Evolutionary conservation across 2,113 vertebrate genomes (phyloP).

Genomic region (Fulmarus glacialis): DNA sequence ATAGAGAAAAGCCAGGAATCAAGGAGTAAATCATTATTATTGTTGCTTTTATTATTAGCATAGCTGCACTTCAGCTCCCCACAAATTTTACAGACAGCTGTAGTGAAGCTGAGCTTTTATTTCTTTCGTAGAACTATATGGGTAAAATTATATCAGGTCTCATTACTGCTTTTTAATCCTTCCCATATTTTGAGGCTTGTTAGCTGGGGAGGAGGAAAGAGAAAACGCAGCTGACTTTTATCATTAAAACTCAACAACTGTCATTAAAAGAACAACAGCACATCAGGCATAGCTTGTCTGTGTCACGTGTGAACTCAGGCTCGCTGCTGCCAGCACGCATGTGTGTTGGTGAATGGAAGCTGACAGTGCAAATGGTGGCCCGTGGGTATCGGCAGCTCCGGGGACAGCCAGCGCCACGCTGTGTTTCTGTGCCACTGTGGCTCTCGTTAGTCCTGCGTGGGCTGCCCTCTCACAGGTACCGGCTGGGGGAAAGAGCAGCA

Average conservation of each 20-base stretch:
- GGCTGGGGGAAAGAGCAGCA: background rate
- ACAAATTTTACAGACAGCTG: background rate
- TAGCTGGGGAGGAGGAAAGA: background rate
- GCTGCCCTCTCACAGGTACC: background rate
- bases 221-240: background rate
- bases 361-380: background rate
- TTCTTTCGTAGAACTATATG: background rate
- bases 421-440: background rate
- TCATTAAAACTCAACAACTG: constrained; percentile 40
- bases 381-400: fast-evolving
- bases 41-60: background rate
- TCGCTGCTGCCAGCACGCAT: background rate
- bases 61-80: background rate
- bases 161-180: background rate
- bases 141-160: background rate
- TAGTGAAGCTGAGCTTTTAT: background rate
- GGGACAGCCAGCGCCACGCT: background rate
- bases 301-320: background rate
- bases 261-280: constrained; percentile 39
- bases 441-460: fast-evolving
- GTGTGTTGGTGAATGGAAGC: background rate
- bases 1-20: background rate
- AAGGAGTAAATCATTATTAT: background rate
- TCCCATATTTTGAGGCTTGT: background rate
- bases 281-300: background rate